Evolutionary conservation across 92 coral and sea anemone species (phyloP).

Genomic region (Pocillopora meandrina): DNA sequence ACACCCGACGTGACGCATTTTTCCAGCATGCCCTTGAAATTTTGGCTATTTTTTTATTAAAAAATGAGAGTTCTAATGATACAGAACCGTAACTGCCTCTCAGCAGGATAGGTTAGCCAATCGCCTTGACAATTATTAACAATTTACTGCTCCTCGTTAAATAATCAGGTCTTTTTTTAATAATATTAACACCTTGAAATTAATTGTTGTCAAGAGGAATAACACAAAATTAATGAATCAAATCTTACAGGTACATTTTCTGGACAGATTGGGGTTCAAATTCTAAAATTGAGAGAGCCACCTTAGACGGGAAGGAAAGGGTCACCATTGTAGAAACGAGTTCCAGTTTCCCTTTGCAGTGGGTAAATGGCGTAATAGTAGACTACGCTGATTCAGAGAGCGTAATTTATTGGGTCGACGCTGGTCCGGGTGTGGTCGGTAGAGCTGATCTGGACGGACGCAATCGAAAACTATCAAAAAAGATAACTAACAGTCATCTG

Average conservation of each 20-base stretch:
- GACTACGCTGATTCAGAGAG: background rate
- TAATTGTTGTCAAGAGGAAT: too few relatives aligned
- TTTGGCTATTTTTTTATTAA: too few relatives aligned
- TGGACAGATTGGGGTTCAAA: conserved; percentile 6
- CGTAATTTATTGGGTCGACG: conserved; percentile 8
- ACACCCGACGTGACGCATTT: too few relatives aligned
- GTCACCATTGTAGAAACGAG: background rate
- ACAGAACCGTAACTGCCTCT: too few relatives aligned
- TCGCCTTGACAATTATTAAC: too few relatives aligned
- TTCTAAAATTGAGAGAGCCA: conserved; percentile 14
- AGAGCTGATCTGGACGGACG: conserved; percentile 8
- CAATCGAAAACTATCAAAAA: background rate
- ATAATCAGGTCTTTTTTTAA: too few relatives aligned
- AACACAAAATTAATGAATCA: too few relatives aligned
- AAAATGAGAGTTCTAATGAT: too few relatives aligned
- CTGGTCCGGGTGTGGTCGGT: background rate
- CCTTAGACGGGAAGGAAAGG: background rate
- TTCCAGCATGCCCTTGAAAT: too few relatives aligned
- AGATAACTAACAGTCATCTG: background rate
- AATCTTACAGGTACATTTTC: background rate
- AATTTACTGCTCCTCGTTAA: too few relatives aligned
- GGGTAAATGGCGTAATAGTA: background rate
- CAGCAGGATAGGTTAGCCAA: too few relatives aligned
- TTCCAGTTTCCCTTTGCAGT: background rate
- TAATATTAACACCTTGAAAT: too few relatives aligned